These are phyloP conservation scores for Drosophila melanosoma DNA, from an alignment of 2,888 invertebrate genomes.

Conservation along the genomic window DNA sequence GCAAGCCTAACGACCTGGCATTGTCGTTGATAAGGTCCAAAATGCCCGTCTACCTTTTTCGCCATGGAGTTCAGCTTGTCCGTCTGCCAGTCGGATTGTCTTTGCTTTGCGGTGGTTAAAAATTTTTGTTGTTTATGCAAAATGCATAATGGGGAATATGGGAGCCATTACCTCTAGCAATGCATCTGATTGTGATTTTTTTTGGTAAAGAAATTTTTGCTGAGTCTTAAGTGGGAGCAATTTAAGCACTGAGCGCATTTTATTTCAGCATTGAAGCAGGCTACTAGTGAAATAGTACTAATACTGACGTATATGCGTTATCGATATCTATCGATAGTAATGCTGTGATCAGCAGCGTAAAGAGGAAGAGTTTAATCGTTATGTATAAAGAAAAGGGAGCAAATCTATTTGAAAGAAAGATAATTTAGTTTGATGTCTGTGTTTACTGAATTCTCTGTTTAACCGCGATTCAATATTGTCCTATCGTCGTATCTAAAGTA, in stretches of 20 bases:
- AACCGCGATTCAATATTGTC: neutral
- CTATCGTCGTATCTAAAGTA: neutral
- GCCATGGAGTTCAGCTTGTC: constrained; percentile 23
- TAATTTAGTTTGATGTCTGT: neutral
- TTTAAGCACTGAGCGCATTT: neutral
- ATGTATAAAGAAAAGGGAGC: neutral
- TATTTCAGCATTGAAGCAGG: neutral
- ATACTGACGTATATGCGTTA: neutral
- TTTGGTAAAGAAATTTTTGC: neutral
- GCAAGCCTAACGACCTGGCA: constrained; percentile 80
- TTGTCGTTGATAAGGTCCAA: constrained; percentile 75
- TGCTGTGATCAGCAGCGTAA: neutral
- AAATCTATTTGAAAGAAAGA: neutral
- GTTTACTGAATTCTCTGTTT: neutral
- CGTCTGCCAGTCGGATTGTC: constrained; percentile 24
- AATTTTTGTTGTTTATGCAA: constrained; percentile 60
- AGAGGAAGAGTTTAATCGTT: neutral
- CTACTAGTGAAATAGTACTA: neutral
- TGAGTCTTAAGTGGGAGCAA: neutral
- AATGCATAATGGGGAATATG: constrained; percentile 15
- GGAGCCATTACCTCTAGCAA: constrained; percentile 13
- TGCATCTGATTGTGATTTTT: constrained; percentile 8
- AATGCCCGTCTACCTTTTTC: constrained; percentile 52
- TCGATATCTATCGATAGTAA: neutral
- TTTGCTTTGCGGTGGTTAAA: constrained; percentile 51